Base-by-base conservation (phyloP, 2,888 invertebrate genomes). In the Dasypogon diadema region DNA sequence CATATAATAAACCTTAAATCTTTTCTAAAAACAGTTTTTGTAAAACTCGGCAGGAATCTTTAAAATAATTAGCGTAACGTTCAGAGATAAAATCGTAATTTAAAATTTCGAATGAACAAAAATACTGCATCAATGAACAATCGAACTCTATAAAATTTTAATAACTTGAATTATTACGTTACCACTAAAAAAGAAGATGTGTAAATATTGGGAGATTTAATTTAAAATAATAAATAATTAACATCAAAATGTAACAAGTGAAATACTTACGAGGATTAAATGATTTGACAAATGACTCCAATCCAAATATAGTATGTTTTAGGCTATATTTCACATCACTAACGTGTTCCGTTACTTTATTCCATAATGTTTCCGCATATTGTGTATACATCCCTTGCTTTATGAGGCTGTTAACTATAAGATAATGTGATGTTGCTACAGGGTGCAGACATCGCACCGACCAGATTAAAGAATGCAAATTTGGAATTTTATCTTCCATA, bases 361-460 rank as follows among this genome's bases (percentile, higher is more conserved):
- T 82, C 85, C 85, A 86, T 56, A 86, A 78, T 0, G 82, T 83
- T 77, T 86, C 86, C 0, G 89, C 89, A 79, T 88, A 90, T 80
- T 94, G 94, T 0, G 94, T 94, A 80, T 94, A 95, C 91, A 95
- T 92, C 77, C 95, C 95, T 78, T 96, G 96, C 82, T 95, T 95
- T 4, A 95, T 94, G 1, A 97, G 89, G 74, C 94, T 95, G 83
- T 97, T 86, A 0, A 86, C 97, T 83, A 96, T 96, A 81, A 96
- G 90, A 93, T 97, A 97, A 48, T 93, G 92, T 80, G 92, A 91
- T 85, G 94, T 95, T 3, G 93, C 91, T 85, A 95, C 94, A 78
- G 89, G 90, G 84, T 94, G 92, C 37, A 92, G 91, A 0, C 95
- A 92, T 55, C 97, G 88, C 3, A 97, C 94, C 3, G 95, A 94